Base-by-base conservation (phyloP, 1,140 invertebrate genomes). In the Manduca sexta region DNA sequence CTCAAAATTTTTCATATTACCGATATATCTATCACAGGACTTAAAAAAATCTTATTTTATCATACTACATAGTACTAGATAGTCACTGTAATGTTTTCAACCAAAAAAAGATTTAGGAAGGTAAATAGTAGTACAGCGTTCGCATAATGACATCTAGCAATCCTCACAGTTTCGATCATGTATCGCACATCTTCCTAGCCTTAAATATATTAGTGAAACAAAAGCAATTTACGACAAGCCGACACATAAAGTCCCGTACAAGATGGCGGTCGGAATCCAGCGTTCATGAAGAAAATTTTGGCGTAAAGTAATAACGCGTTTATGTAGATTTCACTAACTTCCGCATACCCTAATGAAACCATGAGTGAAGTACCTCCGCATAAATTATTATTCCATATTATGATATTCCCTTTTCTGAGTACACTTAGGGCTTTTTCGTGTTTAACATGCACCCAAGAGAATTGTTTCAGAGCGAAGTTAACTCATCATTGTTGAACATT, bases 311-410 rank as follows among this genome's bases (percentile, higher is more conserved):
- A 69, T 77, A 75, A 78, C 63, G 42, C 60, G 50, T 69, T 79
- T 74, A 72, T 74, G 70, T 69, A 76, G 60, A 75, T 74, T 70
- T 66, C 64, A 72, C 72, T 74, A 74, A 76, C 71, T 76, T 61
- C 51, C 63, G 54, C 44, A 60, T 58, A 58, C 52, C 55, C 55
- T 69, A 74, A 78, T 75, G 73, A 78, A 74, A 73, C 63, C 60
- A 53, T 64, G 61, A 73, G 67, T 62, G 61, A 56, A 60, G 55
- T 55, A 53, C 45, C 48, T 45, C 63, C 55, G 67, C 59, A 73
- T 73, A 77, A 74, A 67, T 74, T 71, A 77, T 77, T 61, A 65
- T 66, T 64, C 46, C 59, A 61, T 68, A 64, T 62, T 59, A 64
- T 67, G 50, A 67, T 41, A 43, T 44, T 38, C 52, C 45, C 56